These are phyloP conservation scores for Melanotaenia pygmaea DNA, from an alignment of 2,797 vertebrate genomes.

Conservation along the genomic window DNA sequence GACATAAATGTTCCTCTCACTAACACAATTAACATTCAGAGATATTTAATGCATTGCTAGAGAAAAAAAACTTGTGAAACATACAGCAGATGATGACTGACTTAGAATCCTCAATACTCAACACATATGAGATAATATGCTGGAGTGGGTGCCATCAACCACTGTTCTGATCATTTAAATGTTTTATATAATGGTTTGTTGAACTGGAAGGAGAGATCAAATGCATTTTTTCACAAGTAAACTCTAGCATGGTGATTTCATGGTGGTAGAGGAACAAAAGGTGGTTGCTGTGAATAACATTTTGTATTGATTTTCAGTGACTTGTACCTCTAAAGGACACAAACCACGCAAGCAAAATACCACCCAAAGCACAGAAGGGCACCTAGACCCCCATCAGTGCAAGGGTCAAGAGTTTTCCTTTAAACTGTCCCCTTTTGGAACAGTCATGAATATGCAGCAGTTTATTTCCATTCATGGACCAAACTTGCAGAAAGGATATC, in stretches of 20 bases:
- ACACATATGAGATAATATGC: too few relatives aligned
- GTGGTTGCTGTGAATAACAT: not conserved
- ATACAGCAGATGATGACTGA: slow-evolving; percentile 10
- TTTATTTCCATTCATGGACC: not conserved
- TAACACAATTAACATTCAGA: slow-evolving; percentile 36
- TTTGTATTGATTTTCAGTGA: not conserved
- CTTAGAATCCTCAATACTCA: not conserved
- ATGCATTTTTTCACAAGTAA: too few relatives aligned
- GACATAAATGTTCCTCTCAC: slow-evolving; percentile 15
- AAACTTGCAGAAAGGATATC: not conserved
- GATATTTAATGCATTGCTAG: slow-evolving; percentile 1
- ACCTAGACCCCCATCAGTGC: too few relatives aligned
- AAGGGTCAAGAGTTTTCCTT: too few relatives aligned
- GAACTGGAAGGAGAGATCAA: not conserved
- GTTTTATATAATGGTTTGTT: not conserved
- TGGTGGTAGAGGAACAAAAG: not conserved
- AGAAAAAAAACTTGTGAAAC: not conserved
- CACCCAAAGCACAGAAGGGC: too few relatives aligned
- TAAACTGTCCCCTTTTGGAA: too few relatives aligned
- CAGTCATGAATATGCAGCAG: not conserved
- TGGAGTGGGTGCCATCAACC: too few relatives aligned
- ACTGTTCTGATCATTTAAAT: too few relatives aligned
- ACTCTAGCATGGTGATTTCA: not conserved
- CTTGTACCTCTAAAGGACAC: too few relatives aligned
- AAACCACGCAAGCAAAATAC: too few relatives aligned